Evolutionary conservation across 2,888 invertebrate genomes (phyloP).

Genomic region (Hipparchia semele): DNA sequence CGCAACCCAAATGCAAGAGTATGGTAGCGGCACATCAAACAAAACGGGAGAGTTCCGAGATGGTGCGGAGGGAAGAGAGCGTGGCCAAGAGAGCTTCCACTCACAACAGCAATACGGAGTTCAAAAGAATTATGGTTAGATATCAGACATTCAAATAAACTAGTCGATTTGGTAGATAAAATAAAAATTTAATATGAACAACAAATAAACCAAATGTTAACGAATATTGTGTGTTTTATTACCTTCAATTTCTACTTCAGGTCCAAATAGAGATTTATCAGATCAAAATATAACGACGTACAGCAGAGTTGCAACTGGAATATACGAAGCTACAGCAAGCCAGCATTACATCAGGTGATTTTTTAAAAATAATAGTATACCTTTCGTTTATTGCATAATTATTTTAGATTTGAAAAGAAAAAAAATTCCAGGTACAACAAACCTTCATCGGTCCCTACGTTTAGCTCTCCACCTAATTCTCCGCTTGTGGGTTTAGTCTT

Average conservation of each 20-base stretch:
- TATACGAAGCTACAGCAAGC: slow-evolving; percentile 66
- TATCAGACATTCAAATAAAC: background rate
- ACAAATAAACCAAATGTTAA: background rate
- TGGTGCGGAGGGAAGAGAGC: slow-evolving; percentile 53
- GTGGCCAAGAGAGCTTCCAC: slow-evolving; percentile 55
- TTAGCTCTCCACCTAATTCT: slow-evolving; percentile 77
- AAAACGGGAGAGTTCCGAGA: slow-evolving; percentile 69
- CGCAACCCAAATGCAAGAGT: slow-evolving; percentile 76
- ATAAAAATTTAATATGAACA: background rate
- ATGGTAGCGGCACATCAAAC: slow-evolving; percentile 68
- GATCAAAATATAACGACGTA: slow-evolving; percentile 71
- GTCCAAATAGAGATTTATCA: slow-evolving; percentile 65
- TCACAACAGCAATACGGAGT: slow-evolving; percentile 63
- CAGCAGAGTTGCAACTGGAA: slow-evolving; percentile 67
- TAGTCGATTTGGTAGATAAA: no score
- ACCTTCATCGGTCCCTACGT: slow-evolving; percentile 64
- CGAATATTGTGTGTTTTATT: background rate
- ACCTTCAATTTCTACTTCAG: slow-evolving; percentile 51
- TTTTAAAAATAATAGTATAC: background rate
- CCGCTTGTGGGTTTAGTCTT: slow-evolving; percentile 74
- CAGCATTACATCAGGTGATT: slow-evolving; percentile 67
- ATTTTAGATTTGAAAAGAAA: slow-evolving; percentile 15
- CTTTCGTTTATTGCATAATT: background rate
- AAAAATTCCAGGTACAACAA: slow-evolving; percentile 67
- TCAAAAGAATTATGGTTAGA: slow-evolving; percentile 68